A percentile compares a stretch with the other conserved stretches of the same genome.
Conservation (phyloP, 2,888 invertebrate genomes). For the Conchocele bisecta region DNA sequence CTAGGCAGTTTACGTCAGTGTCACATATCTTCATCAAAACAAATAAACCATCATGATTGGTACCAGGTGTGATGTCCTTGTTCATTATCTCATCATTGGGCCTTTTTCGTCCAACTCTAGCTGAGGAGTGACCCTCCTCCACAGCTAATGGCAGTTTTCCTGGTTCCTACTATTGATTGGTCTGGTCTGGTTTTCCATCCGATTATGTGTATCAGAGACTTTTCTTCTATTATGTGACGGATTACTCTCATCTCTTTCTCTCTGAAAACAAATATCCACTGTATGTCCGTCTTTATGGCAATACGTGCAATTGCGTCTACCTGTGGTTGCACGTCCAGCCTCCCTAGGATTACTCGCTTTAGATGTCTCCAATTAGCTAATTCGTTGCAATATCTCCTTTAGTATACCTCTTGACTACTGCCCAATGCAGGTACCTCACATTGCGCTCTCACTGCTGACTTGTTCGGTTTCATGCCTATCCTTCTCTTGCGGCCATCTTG, state of each 20-base stretch:
- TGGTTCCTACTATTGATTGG: too few species aligned
- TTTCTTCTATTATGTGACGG: too few species aligned
- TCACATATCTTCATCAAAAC: not conserved
- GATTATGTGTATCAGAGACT: too few species aligned
- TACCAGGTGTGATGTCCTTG: too few species aligned
- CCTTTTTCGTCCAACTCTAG: not conserved
- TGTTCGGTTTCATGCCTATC: not conserved
- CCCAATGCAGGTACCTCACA: not conserved
- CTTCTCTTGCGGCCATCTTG: not conserved
- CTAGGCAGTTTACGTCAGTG: not conserved
- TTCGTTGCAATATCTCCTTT: too few species aligned
- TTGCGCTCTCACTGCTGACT: constrained; percentile 1
- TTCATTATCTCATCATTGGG: not conserved
- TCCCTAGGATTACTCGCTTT: too few species aligned
- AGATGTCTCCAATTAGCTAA: not conserved
- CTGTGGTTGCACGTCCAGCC: too few species aligned
- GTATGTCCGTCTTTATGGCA: not conserved
- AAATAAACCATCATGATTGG: not conserved
- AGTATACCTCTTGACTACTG: not conserved
- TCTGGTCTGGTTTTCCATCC: too few species aligned
- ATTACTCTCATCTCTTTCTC: not conserved
- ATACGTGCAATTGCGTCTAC: too few species aligned
- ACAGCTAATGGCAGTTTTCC: constrained; percentile 8
- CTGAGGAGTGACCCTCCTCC: constrained; percentile 8
- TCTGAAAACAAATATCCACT: not conserved